Evolutionary conservation across 2,888 invertebrate species (phyloP).

Genomic region (Sminthurides aquaticus): DNA sequence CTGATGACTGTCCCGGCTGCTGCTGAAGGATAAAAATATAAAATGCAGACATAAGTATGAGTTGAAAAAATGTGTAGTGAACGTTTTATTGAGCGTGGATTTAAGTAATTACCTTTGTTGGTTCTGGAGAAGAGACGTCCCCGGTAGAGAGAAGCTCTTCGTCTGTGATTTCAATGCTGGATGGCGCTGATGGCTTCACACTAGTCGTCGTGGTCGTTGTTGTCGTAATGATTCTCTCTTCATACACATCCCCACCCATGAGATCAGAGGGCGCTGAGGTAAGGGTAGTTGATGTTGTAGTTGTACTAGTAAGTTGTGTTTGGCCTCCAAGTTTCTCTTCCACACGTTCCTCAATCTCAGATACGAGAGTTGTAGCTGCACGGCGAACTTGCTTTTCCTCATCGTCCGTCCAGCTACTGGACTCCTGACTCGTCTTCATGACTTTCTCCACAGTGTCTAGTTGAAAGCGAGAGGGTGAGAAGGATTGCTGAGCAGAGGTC

Average conservation of each 20-base stretch:
- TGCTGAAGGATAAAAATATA: background rate
- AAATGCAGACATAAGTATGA: no score
- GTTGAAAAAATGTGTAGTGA: no score
- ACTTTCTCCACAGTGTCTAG: slow-evolving; percentile 2
- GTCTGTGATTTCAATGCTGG: slow-evolving; percentile 54
- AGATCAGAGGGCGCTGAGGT: background rate
- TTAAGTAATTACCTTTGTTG: slow-evolving; percentile 48
- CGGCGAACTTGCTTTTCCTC: slow-evolving; percentile 8
- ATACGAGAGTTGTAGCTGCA: slow-evolving; percentile 46
- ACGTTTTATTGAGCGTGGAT: no score
- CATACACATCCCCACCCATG: background rate
- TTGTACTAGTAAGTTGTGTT: background rate
- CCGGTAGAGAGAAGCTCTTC: slow-evolving; percentile 66
- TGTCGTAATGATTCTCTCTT: background rate
- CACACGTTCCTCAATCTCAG: slow-evolving; percentile 54
- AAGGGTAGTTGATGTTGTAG: background rate
- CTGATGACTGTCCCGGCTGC: slow-evolving; percentile 6
- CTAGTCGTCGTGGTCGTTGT: background rate
- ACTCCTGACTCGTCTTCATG: slow-evolving; percentile 2
- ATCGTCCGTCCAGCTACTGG: slow-evolving; percentile 44
- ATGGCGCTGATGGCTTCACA: slow-evolving; percentile 27
- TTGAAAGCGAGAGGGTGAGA: background rate
- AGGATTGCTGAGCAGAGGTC: background rate
- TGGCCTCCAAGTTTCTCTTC: slow-evolving; percentile 46
- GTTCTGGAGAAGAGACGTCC: slow-evolving; percentile 59